These are phyloP conservation scores for Lagodon rhomboides DNA, from an alignment of 2,797 vertebrate species.

Conservation along the genomic window DNA sequence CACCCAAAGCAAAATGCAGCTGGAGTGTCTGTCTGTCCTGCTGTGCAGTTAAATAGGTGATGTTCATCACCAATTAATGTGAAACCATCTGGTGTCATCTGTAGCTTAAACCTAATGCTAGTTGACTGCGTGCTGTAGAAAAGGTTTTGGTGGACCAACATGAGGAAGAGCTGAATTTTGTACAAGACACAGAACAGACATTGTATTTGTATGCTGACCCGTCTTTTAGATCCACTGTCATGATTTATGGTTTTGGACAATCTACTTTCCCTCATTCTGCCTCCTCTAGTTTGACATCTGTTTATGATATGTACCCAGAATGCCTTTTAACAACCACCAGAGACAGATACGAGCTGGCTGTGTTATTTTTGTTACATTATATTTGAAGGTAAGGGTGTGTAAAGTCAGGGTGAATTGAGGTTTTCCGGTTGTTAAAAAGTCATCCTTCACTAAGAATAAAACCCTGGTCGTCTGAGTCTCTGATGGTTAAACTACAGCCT, in stretches of 20 bases:
- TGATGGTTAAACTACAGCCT: slow-evolving; percentile 2
- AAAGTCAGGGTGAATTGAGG: background rate
- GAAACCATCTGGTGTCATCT: slow-evolving; percentile 63
- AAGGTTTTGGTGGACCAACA: background rate
- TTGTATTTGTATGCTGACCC: background rate
- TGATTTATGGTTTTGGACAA: slow-evolving; percentile 1
- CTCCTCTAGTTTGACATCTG: background rate
- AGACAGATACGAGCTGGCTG: slow-evolving; percentile 6
- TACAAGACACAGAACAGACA: background rate
- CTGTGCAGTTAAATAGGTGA: slow-evolving; percentile 58
- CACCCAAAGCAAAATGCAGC: slow-evolving; percentile 53
- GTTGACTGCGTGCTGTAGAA: background rate
- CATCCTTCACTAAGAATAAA: background rate
- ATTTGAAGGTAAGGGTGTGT: background rate
- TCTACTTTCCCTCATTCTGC: background rate
- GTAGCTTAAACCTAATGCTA: slow-evolving; percentile 15
- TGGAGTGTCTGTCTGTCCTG: slow-evolving; percentile 55
- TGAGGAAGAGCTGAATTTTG: background rate
- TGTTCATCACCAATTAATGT: slow-evolving; percentile 44
- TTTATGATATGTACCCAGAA: slow-evolving; percentile 2
- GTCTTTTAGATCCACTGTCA: background rate
- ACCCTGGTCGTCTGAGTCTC: background rate
- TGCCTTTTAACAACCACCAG: background rate
- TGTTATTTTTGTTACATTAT: background rate
- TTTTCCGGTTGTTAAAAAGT: slow-evolving; percentile 9